Evolutionary conservation across 2,797 vertebrate genomes (phyloP), one percentile per base, ranked within the genome.

Genomic region (Huso huso): DNA sequence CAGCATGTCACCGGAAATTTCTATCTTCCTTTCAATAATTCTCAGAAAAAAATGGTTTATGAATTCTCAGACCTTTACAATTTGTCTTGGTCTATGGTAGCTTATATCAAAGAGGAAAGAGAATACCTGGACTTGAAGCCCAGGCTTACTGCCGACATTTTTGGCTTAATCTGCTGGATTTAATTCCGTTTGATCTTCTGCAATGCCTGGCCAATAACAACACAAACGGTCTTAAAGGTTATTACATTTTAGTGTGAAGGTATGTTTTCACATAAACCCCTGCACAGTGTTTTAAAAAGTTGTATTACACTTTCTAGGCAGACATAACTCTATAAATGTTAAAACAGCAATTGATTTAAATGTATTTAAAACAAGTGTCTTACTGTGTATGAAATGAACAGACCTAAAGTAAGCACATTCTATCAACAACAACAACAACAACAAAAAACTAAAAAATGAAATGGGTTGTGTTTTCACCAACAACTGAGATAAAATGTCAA

Each of bases 161-260:
- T 85, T 89, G 88, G 89, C 87, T 79, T 72, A 79, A 82, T 75
- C 77, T 79, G 78, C 80, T 87, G 84, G 84, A 87, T 83, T 78
- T 73, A 66, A 79, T 84, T 86, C 82, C 79, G 83, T 91, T 90
- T 89, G 88, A 89, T 89, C 86, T 87, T 64, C 10, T 63, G 64
- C 76, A 76, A 81, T 77, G 78, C 69, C 69, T 71, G 64, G 86
- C 89, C 91, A 88, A 87, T 77, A 81, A 83, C 88, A 92, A 84
- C 89, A 87, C 82, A 67, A 79, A 79, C 72, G 83, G 79, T 82
- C 84, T 89, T 87, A 82, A 87, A 82, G 82, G 86, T 88, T 88
- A 87, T 89, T 88, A 87, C 81, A 80, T 86, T 87, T 88, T 83
- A 86, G 79, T 87, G 84, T 78, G 76, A 84, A 87, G 86, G 84